Evolutionary conservation across 92 coral and sea anemone species (phyloP).

Genomic region (Scolanthus callimorphus): DNA sequence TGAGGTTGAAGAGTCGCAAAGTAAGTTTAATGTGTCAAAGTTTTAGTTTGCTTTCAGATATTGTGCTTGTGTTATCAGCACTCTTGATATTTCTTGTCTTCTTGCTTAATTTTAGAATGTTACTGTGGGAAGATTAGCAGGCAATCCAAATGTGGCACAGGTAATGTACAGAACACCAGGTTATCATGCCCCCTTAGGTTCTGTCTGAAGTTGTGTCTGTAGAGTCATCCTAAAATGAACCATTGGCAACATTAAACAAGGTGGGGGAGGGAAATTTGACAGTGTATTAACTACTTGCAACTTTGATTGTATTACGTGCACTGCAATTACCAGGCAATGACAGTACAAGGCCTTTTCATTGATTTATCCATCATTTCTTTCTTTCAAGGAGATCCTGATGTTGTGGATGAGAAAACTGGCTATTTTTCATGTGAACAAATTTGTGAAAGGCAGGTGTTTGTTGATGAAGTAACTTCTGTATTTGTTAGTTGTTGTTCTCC

Average conservation of each 20-base stretch:
- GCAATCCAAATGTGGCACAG: conserved; percentile 79
- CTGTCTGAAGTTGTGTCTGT: no score
- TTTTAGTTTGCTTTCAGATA: background rate
- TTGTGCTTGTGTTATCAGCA: background rate
- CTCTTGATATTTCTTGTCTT: background rate
- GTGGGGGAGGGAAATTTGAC: no score
- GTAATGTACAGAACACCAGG: no score
- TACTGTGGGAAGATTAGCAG: conserved; percentile 82
- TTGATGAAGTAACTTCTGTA: background rate
- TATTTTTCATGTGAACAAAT: conserved; percentile 70
- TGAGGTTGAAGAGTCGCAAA: conserved; percentile 54
- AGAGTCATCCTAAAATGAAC: no score
- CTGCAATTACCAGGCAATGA: no score
- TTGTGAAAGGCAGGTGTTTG: conserved; percentile 47
- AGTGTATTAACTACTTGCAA: no score
- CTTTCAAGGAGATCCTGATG: conserved; percentile 42
- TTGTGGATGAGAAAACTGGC: conserved; percentile 49
- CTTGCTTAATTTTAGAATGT: conserved; percentile 61
- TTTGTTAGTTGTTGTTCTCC: background rate
- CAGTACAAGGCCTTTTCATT: no score
- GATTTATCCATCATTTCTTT: no score
- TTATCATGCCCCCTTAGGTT: no score
- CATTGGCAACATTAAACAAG: no score
- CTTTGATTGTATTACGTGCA: no score
- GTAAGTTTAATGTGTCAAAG: conserved; percentile 23